Evolutionary conservation across 2,113 vertebrate species (phyloP), one percentile per base, ranked within the genome.

Genomic region (Bubo blakistoni): DNA sequence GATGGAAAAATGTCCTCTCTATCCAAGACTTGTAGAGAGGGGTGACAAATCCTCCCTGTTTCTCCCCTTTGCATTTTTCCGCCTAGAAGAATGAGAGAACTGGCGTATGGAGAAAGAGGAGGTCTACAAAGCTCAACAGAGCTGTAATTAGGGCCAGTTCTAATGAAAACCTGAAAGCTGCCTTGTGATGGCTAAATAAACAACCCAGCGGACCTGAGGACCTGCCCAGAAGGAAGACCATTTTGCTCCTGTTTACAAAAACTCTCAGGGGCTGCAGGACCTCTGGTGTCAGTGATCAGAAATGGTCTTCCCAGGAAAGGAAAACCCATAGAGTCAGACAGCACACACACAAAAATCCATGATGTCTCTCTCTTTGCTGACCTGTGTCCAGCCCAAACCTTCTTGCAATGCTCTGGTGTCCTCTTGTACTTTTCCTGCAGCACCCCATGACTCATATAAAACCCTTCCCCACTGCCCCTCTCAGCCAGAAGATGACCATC

Each of bases 131-230:
- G 57, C 88, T 86, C 62, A 52, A 25, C 10, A 69, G 90, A 88
- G 63, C 63, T 73, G 21, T 49, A 36, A 3, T 55, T 22, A 30
- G 24, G 42, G 24, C 25, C 72, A 62, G 40, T 12, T 10, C 61
- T 49, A 24, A 26, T 3, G 20, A 61, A 34, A 58, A 12, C n/a
- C n/a, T 40, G 34, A 1, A 12, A 77, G 32, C 47, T 72, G 42
- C 49, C 20, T 58, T 77, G 47, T 38, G n/a, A 25, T 61, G 54
- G 15, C 5, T 80, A 34, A 51, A 32, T 25, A 6, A 61, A 58
- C 47, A 51, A 3, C 7, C 15, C 51, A 13, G 54, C 2, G 2
- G 42, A 17, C 2, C 20, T 0, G 0, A 34, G 25, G 38, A 24
- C 19, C 29, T 86, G 66, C 26, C 55, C 27, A 9, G 47, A 67